These are phyloP conservation scores for Acanthosepion pharaonis DNA, from an alignment of 2,888 invertebrate species.

Conservation along the genomic window DNA sequence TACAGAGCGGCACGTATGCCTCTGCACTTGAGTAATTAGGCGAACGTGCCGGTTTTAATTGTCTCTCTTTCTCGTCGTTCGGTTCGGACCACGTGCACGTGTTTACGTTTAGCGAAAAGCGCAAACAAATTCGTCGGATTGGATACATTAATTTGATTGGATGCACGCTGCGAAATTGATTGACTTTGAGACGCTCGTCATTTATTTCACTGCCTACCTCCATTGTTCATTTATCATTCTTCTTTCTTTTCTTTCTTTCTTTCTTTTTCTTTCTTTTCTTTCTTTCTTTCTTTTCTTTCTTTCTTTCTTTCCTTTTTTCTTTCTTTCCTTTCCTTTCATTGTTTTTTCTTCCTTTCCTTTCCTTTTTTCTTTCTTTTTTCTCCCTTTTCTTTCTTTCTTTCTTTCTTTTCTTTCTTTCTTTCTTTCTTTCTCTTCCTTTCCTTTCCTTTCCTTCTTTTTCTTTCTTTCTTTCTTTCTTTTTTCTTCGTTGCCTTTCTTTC, in stretches of 20 bases:
- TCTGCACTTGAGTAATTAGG: not conserved
- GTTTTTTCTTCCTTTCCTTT: not conserved
- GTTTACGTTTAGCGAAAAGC: slow-evolving; percentile 16
- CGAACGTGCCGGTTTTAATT: not conserved
- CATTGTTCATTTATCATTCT: not conserved
- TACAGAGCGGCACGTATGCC: not conserved
- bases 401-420: not conserved
- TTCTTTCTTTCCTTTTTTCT: too few relatives aligned
- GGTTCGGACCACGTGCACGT: not conserved
- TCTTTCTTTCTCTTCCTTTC: not conserved
- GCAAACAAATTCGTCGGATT: not conserved
- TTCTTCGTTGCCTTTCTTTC: too few relatives aligned
- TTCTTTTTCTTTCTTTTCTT: not conserved
- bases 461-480: too few relatives aligned
- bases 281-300: too few relatives aligned
- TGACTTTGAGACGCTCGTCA: not conserved
- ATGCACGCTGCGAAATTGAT: not conserved
- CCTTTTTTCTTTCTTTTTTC: not conserved
- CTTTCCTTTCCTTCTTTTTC: too few relatives aligned
- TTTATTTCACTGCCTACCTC: not conserved
- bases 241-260: not conserved
- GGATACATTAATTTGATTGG: slow-evolving; percentile 17
- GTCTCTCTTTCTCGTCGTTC: not conserved
- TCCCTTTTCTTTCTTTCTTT: too few relatives aligned
- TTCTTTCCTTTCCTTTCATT: too few relatives aligned